phyloP scores from a whole-genome alignment of 1,140 invertebrate genomes.

The Bombus pascuorum region DNA sequence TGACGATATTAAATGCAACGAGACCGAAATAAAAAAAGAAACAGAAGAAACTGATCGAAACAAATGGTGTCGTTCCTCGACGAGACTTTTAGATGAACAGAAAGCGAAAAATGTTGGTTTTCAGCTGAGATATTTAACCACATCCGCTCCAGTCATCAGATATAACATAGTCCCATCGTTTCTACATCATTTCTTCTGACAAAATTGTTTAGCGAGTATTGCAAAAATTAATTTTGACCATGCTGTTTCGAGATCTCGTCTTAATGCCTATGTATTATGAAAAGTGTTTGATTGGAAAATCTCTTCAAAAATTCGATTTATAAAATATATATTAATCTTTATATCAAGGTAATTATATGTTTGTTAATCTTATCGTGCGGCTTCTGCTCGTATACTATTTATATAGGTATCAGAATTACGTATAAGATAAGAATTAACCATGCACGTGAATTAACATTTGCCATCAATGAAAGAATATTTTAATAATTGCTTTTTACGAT shows the following conservation, averaged over 20 bases:
- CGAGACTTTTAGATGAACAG: not conserved
- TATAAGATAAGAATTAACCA: too few species aligned
- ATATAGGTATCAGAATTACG: too few species aligned
- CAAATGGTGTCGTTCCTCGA: not conserved
- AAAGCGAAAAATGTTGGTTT: not conserved
- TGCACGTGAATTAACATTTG: too few species aligned
- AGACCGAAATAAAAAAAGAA: too few species aligned
- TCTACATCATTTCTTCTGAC: not conserved
- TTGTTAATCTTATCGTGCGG: not conserved
- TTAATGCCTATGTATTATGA: not conserved
- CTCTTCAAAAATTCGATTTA: not conserved
- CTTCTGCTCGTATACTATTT: not conserved
- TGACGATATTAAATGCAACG: too few species aligned
- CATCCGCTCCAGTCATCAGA: not conserved
- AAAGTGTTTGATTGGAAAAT: not conserved
- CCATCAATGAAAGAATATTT: too few species aligned
- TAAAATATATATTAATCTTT: not conserved
- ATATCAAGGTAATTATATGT: not conserved
- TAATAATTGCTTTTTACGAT: too few species aligned
- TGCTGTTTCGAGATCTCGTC: not conserved
- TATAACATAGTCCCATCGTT: not conserved
- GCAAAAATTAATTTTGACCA: not conserved
- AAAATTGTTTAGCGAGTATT: not conserved
- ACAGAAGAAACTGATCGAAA: too few species aligned
- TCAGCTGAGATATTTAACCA: not conserved